These are phyloP conservation scores for Arctocebus calabarensis DNA, from an alignment of 2,797 vertebrate species.

Conservation along the genomic window DNA sequence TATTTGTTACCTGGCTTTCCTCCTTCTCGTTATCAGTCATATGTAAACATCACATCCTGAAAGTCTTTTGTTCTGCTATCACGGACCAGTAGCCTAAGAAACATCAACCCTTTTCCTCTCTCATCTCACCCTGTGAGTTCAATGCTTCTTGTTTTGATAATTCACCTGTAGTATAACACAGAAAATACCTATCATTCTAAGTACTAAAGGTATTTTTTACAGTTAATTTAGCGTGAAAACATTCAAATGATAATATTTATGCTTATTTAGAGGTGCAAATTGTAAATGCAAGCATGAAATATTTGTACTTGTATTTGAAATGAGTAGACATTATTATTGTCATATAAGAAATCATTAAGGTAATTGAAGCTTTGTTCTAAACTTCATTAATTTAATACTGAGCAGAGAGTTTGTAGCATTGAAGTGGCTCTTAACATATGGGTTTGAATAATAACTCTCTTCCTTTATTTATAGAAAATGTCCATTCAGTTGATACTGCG, in stretches of 20 bases:
- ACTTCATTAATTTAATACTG: slow-evolving; percentile 44
- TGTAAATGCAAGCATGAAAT: background rate
- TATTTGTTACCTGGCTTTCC: background rate
- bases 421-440: slow-evolving; percentile 50
- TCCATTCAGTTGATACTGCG: slow-evolving; percentile 52
- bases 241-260: background rate
- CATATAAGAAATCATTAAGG: slow-evolving; percentile 74
- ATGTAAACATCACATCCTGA: background rate
- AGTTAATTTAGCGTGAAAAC: background rate
- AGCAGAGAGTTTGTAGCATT: slow-evolving; percentile 49
- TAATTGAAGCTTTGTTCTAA: slow-evolving; percentile 67
- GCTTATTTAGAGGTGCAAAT: background rate
- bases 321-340: slow-evolving; percentile 54
- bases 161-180: background rate
- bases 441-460: slow-evolving; percentile 26
- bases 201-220: background rate
- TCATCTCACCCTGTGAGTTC: background rate
- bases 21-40: background rate
- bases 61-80: background rate
- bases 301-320: slow-evolving; percentile 77
- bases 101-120: background rate
- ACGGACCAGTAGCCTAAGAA: background rate
- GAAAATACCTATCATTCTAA: background rate
- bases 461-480: slow-evolving; percentile 65
- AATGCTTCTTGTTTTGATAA: background rate